phyloP scores from a whole-genome alignment of 2,888 invertebrate species.

The Andrena chrysosceles region DNA sequence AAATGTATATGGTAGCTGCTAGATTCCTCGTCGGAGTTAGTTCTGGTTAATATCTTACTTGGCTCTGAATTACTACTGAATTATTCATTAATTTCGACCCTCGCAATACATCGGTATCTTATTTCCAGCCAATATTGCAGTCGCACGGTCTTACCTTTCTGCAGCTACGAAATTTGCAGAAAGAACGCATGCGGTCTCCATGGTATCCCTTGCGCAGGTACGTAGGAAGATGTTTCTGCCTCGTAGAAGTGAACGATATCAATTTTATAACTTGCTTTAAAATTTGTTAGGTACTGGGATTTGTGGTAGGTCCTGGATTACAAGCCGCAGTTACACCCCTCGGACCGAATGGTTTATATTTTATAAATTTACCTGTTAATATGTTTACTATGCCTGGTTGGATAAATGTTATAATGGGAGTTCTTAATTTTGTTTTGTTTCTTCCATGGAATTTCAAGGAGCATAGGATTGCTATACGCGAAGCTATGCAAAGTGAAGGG shows the following conservation, averaged over 20 bases:
- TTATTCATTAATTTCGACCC: background rate
- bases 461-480: constrained; percentile 91
- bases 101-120: constrained; percentile 13
- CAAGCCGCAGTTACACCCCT: constrained; percentile 93
- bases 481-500: constrained; percentile 92
- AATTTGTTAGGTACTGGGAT: constrained; percentile 89
- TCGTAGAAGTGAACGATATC: background rate
- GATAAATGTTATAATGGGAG: constrained; percentile 92
- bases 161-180: constrained; percentile 93
- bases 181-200: constrained; percentile 93
- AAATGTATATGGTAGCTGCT: constrained; percentile 91
- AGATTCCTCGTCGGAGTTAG: constrained; percentile 94
- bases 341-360: constrained; percentile 88
- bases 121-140: constrained; percentile 91
- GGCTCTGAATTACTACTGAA: constrained; percentile 1
- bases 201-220: constrained; percentile 92
- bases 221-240: constrained; percentile 1
- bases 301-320: constrained; percentile 93
- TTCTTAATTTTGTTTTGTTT: constrained; percentile 90
- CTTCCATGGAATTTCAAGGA: constrained; percentile 92
- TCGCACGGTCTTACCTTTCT: constrained; percentile 93
- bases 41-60: constrained; percentile 87
- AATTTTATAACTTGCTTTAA: constrained; percentile 15
- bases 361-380: constrained; percentile 88
- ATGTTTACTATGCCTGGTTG: constrained; percentile 96